Conservation (phyloP, 2,888 invertebrate genomes). For the Dynastes tityus region DNA sequence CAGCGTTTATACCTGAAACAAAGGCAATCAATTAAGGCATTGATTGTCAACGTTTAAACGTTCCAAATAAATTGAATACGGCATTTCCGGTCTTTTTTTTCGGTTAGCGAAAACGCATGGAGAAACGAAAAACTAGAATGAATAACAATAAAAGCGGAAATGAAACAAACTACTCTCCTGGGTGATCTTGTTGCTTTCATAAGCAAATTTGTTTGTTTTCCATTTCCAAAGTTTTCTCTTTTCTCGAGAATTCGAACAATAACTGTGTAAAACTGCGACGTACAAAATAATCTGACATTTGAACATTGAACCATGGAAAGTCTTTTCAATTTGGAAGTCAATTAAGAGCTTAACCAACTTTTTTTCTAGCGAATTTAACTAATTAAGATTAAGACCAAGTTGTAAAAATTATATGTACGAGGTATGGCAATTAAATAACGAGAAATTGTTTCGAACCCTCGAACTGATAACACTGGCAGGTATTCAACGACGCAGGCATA, state of each 20-base stretch:
- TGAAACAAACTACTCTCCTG: conserved; percentile 22
- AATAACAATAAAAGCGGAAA: conserved; percentile 20
- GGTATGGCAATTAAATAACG: too few relatives aligned
- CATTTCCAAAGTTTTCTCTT: not conserved
- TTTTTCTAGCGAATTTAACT: too few relatives aligned
- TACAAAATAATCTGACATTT: too few relatives aligned
- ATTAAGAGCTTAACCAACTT: too few relatives aligned
- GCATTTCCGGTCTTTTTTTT: too few relatives aligned
- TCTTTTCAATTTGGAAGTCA: too few relatives aligned
- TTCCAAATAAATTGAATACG: conserved; percentile 22
- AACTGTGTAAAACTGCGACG: not conserved
- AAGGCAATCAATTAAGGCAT: conserved; percentile 52
- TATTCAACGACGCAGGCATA: too few relatives aligned
- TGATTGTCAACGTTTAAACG: conserved; percentile 27
- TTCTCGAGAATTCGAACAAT: not conserved
- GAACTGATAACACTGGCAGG: too few relatives aligned
- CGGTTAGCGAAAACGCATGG: not conserved
- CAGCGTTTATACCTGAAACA: conserved; percentile 81
- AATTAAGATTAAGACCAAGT: too few relatives aligned
- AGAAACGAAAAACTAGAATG: conserved; percentile 28
- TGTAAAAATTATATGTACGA: too few relatives aligned
- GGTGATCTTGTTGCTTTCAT: conserved; percentile 16
- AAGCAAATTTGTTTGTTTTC: conserved; percentile 25
- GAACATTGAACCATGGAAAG: too few relatives aligned
- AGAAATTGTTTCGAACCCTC: too few relatives aligned